phyloP scores from a whole-genome alignment of 2,113 vertebrate species.

The Hippocampus mohnikei region DNA sequence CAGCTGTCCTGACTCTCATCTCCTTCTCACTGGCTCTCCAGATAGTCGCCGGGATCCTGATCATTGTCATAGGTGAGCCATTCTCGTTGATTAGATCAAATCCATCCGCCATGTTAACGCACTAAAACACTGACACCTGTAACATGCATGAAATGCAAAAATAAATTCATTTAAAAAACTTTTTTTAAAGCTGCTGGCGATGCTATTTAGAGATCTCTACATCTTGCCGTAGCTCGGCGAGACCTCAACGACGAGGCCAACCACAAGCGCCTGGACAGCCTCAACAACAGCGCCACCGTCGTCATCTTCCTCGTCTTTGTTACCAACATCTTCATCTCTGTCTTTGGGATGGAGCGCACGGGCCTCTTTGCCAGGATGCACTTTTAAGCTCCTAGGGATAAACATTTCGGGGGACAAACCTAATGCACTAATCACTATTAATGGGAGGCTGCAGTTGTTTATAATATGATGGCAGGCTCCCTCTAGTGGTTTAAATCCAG shows the following conservation, averaged over 20 bases:
- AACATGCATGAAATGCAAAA: neutral
- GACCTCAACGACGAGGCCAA: constrained; percentile 81
- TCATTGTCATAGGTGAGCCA: constrained; percentile 82
- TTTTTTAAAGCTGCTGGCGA: too few species aligned
- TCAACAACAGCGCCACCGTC: constrained; percentile 79
- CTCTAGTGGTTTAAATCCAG: too few species aligned
- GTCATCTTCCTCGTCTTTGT: constrained; percentile 83
- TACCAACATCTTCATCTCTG: constrained; percentile 87
- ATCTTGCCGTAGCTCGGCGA: constrained; percentile 74
- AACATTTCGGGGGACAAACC: neutral
- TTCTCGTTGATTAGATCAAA: neutral
- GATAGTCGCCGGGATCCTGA: constrained; percentile 79
- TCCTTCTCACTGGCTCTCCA: constrained; percentile 85
- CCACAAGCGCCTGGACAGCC: constrained; percentile 77
- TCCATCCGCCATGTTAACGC: constrained; percentile 37
- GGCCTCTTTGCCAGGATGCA: constrained; percentile 74
- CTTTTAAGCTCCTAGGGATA: constrained; percentile 28
- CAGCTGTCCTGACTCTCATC: constrained; percentile 79
- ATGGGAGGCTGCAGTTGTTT: neutral
- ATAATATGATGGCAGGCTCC: neutral
- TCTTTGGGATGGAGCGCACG: constrained; percentile 84
- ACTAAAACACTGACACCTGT: constrained; percentile 35
- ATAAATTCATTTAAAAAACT: neutral
- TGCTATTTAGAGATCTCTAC: constrained; percentile 4
- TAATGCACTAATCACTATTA: neutral